Percentiles rank a stretch among this genome's conserved stretches.
phyloP scores from a whole-genome alignment of 1,140 invertebrate genomes.

The Branchinecta lindahli region DNA sequence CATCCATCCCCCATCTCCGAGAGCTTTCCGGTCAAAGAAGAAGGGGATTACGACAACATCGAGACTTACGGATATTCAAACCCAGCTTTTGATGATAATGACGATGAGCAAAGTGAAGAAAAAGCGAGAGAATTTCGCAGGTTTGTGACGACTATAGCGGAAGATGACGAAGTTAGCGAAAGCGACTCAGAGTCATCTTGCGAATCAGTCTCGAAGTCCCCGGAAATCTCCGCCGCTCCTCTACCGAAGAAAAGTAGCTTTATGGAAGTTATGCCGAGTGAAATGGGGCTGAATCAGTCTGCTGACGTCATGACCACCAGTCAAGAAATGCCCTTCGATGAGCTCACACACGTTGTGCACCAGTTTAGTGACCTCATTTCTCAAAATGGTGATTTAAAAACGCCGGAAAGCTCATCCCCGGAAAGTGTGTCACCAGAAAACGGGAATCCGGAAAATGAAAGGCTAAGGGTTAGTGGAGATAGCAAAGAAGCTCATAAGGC shows the following conservation, averaged over 20 bases:
- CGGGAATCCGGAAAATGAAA: no score
- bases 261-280: neutral
- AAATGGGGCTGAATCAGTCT: neutral
- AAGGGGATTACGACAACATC: constrained; percentile 1
- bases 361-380: neutral
- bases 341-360: neutral
- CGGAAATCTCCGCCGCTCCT: constrained; percentile 5
- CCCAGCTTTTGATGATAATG: constrained; percentile 30
- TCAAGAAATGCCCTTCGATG: neutral
- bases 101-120: constrained; percentile 22
- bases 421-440: no score
- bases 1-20: neutral
- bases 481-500: neutral
- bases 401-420: no score
- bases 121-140: neutral
- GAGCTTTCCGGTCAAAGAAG: neutral
- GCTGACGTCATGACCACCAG: neutral
- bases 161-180: neutral
- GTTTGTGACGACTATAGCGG: neutral
- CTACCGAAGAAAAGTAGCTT: constrained; percentile 15
- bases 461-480: no score
- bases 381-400: neutral
- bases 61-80: constrained; percentile 31
- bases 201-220: neutral
- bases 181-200: neutral